Conservation (phyloP, 2,888 invertebrate genomes). For the Podabrus alpinus region DNA sequence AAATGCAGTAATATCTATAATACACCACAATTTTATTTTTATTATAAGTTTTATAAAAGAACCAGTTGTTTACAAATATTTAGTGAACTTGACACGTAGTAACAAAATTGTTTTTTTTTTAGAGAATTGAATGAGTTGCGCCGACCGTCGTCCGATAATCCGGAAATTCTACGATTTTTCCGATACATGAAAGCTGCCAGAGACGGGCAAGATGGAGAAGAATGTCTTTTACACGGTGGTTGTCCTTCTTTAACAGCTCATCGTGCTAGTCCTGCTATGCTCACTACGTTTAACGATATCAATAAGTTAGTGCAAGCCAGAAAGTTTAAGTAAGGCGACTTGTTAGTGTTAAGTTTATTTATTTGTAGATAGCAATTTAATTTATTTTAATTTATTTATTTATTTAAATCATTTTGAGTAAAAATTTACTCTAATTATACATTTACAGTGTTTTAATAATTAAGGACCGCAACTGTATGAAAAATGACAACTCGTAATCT, state of each 20-base stretch:
- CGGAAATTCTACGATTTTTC: constrained; percentile 86
- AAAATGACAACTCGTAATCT: not conserved
- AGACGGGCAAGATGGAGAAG: constrained; percentile 80
- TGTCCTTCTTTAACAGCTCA: constrained; percentile 68
- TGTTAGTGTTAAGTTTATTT: constrained; percentile 12
- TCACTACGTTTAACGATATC: constrained; percentile 84
- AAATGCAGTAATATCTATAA: too few species aligned
- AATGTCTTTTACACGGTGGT: constrained; percentile 70
- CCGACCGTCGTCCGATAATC: constrained; percentile 83
- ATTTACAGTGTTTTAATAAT: not conserved
- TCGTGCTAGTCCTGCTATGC: constrained; percentile 78
- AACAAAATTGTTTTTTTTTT: constrained; percentile 43
- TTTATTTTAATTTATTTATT: constrained; percentile 34
- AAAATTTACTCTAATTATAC: not conserved
- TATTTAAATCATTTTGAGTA: constrained; percentile 29
- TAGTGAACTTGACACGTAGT: not conserved
- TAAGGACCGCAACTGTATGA: not conserved
- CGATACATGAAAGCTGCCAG: constrained; percentile 89
- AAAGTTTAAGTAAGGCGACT: constrained; percentile 57
- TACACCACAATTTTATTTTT: too few species aligned
- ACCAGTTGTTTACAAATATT: too few species aligned
- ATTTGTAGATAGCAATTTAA: constrained; percentile 16
- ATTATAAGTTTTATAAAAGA: too few species aligned
- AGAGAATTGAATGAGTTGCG: constrained; percentile 85
- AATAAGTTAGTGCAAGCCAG: constrained; percentile 85